phyloP scores from a whole-genome alignment of 2,113 vertebrate species.

The Chunga burmeisteri region DNA sequence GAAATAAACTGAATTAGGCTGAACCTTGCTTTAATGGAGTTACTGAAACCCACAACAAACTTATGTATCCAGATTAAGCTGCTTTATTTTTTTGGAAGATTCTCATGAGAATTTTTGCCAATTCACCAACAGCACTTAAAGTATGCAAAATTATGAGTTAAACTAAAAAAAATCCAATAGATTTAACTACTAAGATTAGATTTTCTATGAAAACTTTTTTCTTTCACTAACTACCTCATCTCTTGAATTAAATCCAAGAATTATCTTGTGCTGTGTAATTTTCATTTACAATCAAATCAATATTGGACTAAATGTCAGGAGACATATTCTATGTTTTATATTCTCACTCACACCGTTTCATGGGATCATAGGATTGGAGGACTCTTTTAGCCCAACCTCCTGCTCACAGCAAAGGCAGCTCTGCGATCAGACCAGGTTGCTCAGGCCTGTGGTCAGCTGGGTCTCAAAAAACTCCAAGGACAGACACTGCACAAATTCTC shows the following conservation, averaged over 20 bases:
- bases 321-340: background rate
- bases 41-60: slow-evolving; percentile 57
- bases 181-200: background rate
- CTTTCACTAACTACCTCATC: fast-evolving
- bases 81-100: slow-evolving; percentile 24
- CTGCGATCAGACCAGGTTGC: background rate
- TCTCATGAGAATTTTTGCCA: slow-evolving; percentile 22
- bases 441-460: background rate
- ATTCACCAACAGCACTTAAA: background rate
- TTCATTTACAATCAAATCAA: background rate
- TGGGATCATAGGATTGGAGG: background rate
- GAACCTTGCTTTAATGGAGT: slow-evolving; percentile 42
- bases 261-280: background rate
- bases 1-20: slow-evolving; percentile 61
- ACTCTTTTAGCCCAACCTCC: background rate
- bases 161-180: background rate
- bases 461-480: background rate
- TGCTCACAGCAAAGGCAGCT: background rate
- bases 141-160: background rate
- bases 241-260: background rate
- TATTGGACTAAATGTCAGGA: background rate
- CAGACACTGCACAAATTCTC: background rate
- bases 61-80: slow-evolving; percentile 27
- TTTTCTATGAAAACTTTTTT: background rate
- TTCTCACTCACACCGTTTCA: background rate